Base-by-base conservation (phyloP, 2,113 vertebrate species). In the Dromiciops gliroides region DNA sequence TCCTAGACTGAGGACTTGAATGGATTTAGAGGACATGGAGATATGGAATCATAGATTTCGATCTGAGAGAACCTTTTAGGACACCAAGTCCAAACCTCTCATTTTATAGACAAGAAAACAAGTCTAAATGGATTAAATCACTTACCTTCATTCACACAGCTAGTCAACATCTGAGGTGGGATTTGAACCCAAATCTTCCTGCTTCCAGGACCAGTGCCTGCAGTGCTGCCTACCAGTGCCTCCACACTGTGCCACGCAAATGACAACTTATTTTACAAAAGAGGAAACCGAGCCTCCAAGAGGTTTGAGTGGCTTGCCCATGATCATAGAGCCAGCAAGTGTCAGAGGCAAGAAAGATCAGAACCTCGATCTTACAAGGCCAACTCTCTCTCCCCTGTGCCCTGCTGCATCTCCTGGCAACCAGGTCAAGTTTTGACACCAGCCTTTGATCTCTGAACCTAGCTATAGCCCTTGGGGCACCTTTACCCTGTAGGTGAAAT, bases 231-330 rank as follows among this genome's bases (percentile, higher is more conserved):
- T 31, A 60, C 56, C 28, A 12, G 56, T 53, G 52, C 25, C 26
- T 28, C 25, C 26, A 56, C 4, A n/a, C 12, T 5, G 19, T 14
- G 31, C 4, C 11, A 3, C n/a, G 22, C 7, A n/a, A 83, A 0
- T 60, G 9, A 22, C 1, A 50, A n/a, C 31, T 53, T 11, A 37
- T 52, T 75, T 50, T 89, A 37, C 47, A 89, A 50, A n/a, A 31
- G 48, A 88, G 93, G 92, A 94, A 93, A 92, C 91, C 31, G 49
- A 95, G 94, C 50, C n/a, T 22, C 48, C 52, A 90, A 92, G 67
- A 90, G 3, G 48, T 51, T 51, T 50, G 52, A 91, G 88, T 19
- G 51, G 49, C 10, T 60, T 94, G 52, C 90, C 90, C n/a, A n/a
- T 53, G 92, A 89, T 56, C 50, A 53, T 0, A 3, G n/a, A 6